phyloP scores from a whole-genome alignment of 1,140 invertebrate genomes.

The Drosophila oshimai region DNA sequence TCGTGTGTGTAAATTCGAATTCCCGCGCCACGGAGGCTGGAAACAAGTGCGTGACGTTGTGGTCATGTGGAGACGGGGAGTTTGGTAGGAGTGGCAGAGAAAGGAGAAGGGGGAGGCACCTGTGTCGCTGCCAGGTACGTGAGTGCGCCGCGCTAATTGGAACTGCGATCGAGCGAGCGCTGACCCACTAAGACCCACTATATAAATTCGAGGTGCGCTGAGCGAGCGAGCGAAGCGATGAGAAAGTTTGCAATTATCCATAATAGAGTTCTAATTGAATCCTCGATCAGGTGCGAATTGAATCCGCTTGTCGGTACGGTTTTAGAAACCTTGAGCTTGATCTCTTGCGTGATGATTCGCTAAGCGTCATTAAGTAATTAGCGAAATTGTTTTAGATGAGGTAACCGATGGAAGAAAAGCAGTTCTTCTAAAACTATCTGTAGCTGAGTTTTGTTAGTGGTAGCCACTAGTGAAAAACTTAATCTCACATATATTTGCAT shows the following conservation, averaged over 20 bases:
- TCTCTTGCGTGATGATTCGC: background rate
- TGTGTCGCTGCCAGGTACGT: slow-evolving; percentile 42
- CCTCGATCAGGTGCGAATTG: slow-evolving; percentile 28
- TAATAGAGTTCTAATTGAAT: slow-evolving; percentile 59
- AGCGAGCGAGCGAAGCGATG: slow-evolving; percentile 3
- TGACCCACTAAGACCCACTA: slow-evolving; percentile 35
- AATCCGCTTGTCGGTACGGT: slow-evolving; percentile 9
- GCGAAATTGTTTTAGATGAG: background rate
- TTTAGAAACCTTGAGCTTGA: background rate
- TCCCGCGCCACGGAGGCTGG: slow-evolving; percentile 27
- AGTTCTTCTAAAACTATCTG: background rate
- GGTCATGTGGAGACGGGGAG: too few species aligned
- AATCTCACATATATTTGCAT: background rate
- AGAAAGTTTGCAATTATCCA: slow-evolving; percentile 50
- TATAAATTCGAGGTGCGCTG: slow-evolving; percentile 16
- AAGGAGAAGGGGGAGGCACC: background rate
- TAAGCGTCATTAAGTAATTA: slow-evolving; percentile 14
- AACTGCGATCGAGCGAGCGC: slow-evolving; percentile 36
- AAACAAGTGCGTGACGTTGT: slow-evolving; percentile 37
- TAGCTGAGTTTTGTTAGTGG: background rate
- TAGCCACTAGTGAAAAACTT: background rate
- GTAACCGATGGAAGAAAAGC: background rate
- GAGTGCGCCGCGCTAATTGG: slow-evolving; percentile 36
- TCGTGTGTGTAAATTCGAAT: slow-evolving; percentile 22
- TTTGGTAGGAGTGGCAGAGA: too few species aligned